Evolutionary conservation across 2,797 vertebrate species (phyloP).

Genomic region (Siniperca scherzeri): DNA sequence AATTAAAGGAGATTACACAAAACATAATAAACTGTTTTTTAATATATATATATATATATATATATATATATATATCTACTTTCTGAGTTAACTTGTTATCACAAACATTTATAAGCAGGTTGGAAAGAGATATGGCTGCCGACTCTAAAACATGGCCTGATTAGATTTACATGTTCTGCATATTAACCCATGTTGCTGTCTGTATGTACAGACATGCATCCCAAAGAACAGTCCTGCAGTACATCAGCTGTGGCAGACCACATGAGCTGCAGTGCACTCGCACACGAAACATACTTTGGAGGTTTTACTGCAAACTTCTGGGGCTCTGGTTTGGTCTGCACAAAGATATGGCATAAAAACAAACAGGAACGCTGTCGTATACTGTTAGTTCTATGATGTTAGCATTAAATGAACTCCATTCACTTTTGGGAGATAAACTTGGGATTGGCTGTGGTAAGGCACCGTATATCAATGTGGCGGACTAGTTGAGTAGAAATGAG

Average conservation of each 20-base stretch:
- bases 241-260: not conserved
- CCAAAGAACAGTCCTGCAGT: slow-evolving; percentile 26
- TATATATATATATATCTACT: slow-evolving; percentile 46
- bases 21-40: slow-evolving; percentile 41
- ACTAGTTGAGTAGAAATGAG: slow-evolving; percentile 31
- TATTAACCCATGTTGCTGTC: slow-evolving; percentile 32
- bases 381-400: not conserved
- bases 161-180: slow-evolving; percentile 47
- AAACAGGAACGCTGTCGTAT: slow-evolving; percentile 12
- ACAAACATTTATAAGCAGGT: slow-evolving; percentile 61
- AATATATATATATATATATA: slow-evolving; percentile 25
- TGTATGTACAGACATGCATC: slow-evolving; percentile 57
- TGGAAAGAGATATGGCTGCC: slow-evolving; percentile 45
- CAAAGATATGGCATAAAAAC: slow-evolving; percentile 55
- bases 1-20: slow-evolving; percentile 57
- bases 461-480: slow-evolving; percentile 54
- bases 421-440: slow-evolving; percentile 26
- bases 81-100: slow-evolving; percentile 49
- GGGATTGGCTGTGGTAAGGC: slow-evolving; percentile 78
- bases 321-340: slow-evolving; percentile 58
- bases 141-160: slow-evolving; percentile 36
- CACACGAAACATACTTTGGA: slow-evolving; percentile 29
- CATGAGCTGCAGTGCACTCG: not conserved
- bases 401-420: slow-evolving; percentile 15
- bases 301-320: slow-evolving; percentile 20